phyloP scores from a whole-genome alignment of 2,797 vertebrate species.

The Lutjanus argentimaculatus region DNA sequence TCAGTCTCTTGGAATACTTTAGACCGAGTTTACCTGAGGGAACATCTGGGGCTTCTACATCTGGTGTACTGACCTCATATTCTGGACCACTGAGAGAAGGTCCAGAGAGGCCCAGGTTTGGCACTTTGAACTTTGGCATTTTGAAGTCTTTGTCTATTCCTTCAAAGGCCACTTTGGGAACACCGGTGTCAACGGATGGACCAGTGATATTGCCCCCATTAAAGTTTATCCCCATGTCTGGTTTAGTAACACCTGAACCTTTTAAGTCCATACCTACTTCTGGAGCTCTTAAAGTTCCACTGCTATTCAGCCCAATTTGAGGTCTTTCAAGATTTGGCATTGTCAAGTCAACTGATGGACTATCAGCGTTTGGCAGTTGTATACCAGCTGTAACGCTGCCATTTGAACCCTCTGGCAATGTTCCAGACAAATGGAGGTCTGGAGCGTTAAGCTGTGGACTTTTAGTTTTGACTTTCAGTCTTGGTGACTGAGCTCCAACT shows the following conservation, averaged over 20 bases:
- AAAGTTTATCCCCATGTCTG: conserved; percentile 44
- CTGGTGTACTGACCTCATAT: conserved; percentile 40
- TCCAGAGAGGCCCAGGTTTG: conserved; percentile 58
- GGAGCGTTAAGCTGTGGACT: conserved; percentile 32
- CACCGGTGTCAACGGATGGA: conserved; percentile 45
- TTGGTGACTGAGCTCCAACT: conserved; percentile 36
- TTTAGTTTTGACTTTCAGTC: conserved; percentile 19
- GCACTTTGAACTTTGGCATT: conserved; percentile 72
- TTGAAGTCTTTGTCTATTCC: conserved; percentile 52
- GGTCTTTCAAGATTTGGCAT: conserved; percentile 43
- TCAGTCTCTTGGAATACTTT: conserved; percentile 61
- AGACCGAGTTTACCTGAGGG: conserved; percentile 54
- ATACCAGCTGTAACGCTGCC: conserved; percentile 3
- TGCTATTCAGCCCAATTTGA: conserved; percentile 43
- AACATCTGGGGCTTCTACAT: conserved; percentile 36
- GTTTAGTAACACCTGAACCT: conserved; percentile 23
- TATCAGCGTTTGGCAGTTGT: conserved; percentile 33
- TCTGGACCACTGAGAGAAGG: conserved; percentile 39
- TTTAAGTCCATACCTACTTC: conserved; percentile 31
- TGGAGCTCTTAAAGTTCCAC: conserved; percentile 27
- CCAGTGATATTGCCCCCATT: conserved; percentile 37
- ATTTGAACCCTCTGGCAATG: conserved; percentile 39
- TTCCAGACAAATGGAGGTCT: conserved; percentile 31
- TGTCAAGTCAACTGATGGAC: conserved; percentile 30
- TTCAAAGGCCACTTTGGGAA: conserved; percentile 62